Percentiles rank a stretch among this genome's conserved stretches.
Conservation (phyloP, 2,888 invertebrate species). For the Chrysomela aeneicollis region DNA sequence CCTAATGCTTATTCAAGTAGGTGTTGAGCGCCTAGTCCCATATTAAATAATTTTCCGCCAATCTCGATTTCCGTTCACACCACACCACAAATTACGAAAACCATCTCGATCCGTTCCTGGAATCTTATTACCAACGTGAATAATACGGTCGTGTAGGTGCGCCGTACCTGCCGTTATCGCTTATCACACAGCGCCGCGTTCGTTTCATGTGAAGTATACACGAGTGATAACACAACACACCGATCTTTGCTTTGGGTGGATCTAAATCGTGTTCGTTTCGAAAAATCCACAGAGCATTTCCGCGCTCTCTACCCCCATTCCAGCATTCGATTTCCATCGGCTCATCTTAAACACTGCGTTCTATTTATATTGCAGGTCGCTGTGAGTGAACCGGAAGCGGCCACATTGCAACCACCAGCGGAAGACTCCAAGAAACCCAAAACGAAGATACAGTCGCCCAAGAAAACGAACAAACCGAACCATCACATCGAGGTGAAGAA, state of each 20-base stretch:
- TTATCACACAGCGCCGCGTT: constrained; percentile 34
- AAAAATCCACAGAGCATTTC: constrained; percentile 4
- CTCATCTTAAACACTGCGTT: constrained; percentile 34
- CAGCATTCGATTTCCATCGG: constrained; percentile 29
- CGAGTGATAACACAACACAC: constrained; percentile 40
- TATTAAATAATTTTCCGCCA: no score
- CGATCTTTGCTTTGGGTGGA: constrained; percentile 52
- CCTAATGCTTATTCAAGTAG: no score
- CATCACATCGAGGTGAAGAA: constrained; percentile 42
- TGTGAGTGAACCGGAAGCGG: constrained; percentile 45
- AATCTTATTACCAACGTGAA: constrained; percentile 10
- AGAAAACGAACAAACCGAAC: constrained; percentile 37
- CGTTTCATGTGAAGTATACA: constrained; percentile 33
- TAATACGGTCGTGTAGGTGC: constrained; percentile 43
- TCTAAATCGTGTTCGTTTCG: constrained; percentile 39
- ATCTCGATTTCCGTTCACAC: no score
- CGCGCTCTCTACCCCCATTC: constrained; percentile 20
- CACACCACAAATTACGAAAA: constrained; percentile 1
- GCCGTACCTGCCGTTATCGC: constrained; percentile 47
- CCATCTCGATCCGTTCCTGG: constrained; percentile 23
- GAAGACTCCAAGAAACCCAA: constrained; percentile 40
- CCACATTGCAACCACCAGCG: constrained; percentile 26
- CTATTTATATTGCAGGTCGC: constrained; percentile 52
- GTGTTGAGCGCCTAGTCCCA: no score
- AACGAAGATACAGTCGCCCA: constrained; percentile 31